These are phyloP conservation scores for Scolanthus callimorphus DNA, from an alignment of 92 coral and sea anemone genomes.

Conservation along the genomic window DNA sequence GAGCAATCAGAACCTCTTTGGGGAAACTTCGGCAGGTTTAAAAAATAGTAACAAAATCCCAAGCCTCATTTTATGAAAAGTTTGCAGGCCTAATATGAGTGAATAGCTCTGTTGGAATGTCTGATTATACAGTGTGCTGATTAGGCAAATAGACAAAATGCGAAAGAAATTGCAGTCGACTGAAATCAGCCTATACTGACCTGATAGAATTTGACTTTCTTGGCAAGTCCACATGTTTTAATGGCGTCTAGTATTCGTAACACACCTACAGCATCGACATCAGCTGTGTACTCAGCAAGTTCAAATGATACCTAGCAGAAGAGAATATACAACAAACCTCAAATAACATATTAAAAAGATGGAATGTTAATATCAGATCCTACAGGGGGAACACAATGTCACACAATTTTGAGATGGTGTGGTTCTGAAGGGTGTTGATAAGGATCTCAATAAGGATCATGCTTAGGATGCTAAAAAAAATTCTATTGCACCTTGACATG, in stretches of 20 bases:
- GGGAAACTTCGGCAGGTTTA: no score
- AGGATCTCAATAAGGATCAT: background rate
- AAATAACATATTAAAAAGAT: no score
- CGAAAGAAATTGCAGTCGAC: background rate
- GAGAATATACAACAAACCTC: no score
- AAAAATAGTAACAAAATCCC: no score
- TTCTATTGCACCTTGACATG: constrained; percentile 93
- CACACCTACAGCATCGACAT: constrained; percentile 97
- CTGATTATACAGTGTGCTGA: background rate
- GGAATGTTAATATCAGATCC: background rate
- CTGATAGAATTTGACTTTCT: constrained; percentile 86
- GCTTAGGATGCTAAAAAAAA: no score
- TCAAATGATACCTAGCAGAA: constrained; percentile 88
- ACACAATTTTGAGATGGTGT: no score
- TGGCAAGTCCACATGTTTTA: constrained; percentile 79
- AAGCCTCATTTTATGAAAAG: no score
- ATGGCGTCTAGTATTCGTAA: constrained; percentile 88
- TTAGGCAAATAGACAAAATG: background rate
- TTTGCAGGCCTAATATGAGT: no score
- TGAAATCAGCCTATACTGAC: constrained; percentile 19
- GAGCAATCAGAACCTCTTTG: no score
- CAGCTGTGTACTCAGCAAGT: constrained; percentile 94
- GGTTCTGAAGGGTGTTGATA: no score
- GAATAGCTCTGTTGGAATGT: background rate
- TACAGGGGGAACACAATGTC: background rate